phyloP scores from a whole-genome alignment of 2,888 invertebrate genomes.

The Geotrupes spiniger region DNA sequence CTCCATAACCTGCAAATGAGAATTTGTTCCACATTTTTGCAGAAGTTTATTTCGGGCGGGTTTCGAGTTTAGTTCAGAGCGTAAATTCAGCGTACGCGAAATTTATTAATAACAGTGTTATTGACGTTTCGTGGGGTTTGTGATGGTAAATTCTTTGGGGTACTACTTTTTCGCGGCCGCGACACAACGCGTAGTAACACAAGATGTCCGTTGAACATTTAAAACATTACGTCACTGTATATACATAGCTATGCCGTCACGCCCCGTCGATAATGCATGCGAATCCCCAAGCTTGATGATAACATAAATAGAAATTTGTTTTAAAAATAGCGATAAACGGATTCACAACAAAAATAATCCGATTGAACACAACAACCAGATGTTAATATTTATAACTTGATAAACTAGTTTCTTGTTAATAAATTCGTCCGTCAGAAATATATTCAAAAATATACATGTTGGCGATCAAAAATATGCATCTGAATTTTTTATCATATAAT shows the following conservation, averaged over 20 bases:
- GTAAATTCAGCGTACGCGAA: too few species aligned
- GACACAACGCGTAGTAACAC: constrained; percentile 34
- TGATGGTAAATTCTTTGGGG: constrained; percentile 5
- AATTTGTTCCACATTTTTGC: constrained; percentile 27
- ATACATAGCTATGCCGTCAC: constrained; percentile 48
- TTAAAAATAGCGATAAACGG: constrained; percentile 3
- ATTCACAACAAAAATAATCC: too few species aligned
- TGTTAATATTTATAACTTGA: too few species aligned
- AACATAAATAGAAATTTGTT: background rate
- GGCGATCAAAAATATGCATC: too few species aligned
- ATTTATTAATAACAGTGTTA: too few species aligned
- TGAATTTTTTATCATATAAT: too few species aligned
- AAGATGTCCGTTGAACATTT: constrained; percentile 39
- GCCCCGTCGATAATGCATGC: constrained; percentile 26
- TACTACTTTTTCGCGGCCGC: constrained; percentile 34
- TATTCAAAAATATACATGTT: too few species aligned
- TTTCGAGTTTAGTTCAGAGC: too few species aligned
- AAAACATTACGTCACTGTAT: constrained; percentile 49
- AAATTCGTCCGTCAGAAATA: too few species aligned
- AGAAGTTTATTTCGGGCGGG: background rate
- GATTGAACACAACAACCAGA: too few species aligned
- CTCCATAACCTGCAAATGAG: constrained; percentile 28
- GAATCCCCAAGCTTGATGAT: background rate
- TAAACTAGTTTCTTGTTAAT: too few species aligned
- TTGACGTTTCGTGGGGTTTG: too few species aligned